phyloP scores from a whole-genome alignment of 2,888 invertebrate genomes.

The Rhodophaea formosa region DNA sequence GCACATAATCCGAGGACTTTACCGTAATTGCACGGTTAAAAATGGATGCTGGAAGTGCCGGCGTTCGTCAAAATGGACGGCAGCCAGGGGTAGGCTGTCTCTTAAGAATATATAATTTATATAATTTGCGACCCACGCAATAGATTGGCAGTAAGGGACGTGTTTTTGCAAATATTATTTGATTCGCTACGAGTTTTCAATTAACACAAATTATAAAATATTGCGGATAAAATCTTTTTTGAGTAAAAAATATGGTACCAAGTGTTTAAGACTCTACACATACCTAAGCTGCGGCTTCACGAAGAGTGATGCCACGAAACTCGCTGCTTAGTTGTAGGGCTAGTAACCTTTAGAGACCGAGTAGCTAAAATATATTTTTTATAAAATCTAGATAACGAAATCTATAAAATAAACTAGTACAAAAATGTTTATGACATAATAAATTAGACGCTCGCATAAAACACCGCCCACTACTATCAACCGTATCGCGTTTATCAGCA shows the following conservation, averaged over 20 bases:
- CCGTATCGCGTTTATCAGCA: constrained; percentile 2
- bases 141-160: not conserved
- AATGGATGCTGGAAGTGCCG: constrained; percentile 17
- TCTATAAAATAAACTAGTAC: not conserved
- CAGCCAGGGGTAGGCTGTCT: not conserved
- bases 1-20: constrained; percentile 16
- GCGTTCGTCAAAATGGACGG: constrained; percentile 10
- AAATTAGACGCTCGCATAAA: not conserved
- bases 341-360: too few species aligned
- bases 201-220: too few species aligned
- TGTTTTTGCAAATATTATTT: too few species aligned
- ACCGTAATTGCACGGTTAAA: constrained; percentile 20
- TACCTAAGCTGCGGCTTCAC: too few species aligned
- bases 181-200: too few species aligned
- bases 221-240: too few species aligned
- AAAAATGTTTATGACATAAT: not conserved
- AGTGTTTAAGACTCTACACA: too few species aligned
- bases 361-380: too few species aligned
- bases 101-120: constrained; percentile 3
- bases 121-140: not conserved
- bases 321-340: too few species aligned
- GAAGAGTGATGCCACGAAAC: too few species aligned
- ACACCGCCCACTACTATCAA: not conserved
- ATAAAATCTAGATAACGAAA: too few species aligned
- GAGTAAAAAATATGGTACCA: too few species aligned